A percentile compares a stretch with the other conserved stretches of the same genome.
Evolutionary conservation across 2,888 invertebrate genomes (phyloP).

Genomic region (Xylocampa areola): DNA sequence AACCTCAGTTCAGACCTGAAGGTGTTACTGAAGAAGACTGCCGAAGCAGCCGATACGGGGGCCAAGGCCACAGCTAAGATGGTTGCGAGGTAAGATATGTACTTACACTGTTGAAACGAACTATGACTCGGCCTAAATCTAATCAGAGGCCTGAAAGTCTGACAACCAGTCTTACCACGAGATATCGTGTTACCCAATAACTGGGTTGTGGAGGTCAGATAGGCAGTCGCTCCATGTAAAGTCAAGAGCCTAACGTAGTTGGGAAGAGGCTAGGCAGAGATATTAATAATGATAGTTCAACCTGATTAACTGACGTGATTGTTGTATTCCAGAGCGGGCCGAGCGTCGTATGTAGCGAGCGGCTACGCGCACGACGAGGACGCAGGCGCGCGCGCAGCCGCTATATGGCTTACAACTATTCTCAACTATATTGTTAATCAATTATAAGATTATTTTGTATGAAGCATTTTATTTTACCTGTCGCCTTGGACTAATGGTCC

Average conservation of each 20-base stretch:
- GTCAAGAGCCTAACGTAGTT: too few relatives aligned
- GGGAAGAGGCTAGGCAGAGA: too few relatives aligned
- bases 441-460: constrained; percentile 41
- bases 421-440: constrained; percentile 61
- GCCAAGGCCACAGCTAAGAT: constrained; percentile 87
- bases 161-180: too few relatives aligned
- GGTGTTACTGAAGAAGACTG: constrained; percentile 72
- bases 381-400: constrained; percentile 92
- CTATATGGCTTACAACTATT: constrained; percentile 90
- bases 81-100: constrained; percentile 87
- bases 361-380: constrained; percentile 88
- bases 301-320: not conserved
- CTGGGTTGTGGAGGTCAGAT: too few relatives aligned
- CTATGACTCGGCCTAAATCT: too few relatives aligned
- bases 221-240: too few relatives aligned
- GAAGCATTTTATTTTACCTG: constrained; percentile 11
- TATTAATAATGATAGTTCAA: too few relatives aligned
- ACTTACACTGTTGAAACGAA: too few relatives aligned
- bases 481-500: too few relatives aligned
- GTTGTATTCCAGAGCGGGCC: constrained; percentile 89
- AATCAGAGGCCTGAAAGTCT: too few relatives aligned
- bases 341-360: constrained; percentile 92
- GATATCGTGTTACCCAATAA: too few relatives aligned
- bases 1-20: constrained; percentile 66
- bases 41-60: constrained; percentile 80